Evolutionary conservation across 2,113 vertebrate species (phyloP), one percentile per base, ranked within the genome.

Genomic region (Tinamus guttatus): DNA sequence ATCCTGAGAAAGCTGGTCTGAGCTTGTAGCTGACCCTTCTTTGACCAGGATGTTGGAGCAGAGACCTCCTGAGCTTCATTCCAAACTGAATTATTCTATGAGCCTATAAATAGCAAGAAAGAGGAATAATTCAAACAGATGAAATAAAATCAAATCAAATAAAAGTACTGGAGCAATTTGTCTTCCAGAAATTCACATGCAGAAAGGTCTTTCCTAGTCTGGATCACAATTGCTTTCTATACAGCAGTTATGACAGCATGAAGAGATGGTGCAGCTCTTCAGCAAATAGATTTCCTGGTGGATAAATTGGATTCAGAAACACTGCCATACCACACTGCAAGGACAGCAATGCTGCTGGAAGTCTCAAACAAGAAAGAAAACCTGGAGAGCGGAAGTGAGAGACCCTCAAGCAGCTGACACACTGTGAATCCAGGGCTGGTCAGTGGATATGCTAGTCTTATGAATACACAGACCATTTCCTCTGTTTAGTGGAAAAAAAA

Each of bases 251-350:
- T 54, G 36, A 28, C 16, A 69, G 28, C 19, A 62, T 12, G 20
- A 47, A 79, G 47, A 65, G 30, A 32, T 19, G 47, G 18, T 21
- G 25, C 3, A 27, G 51, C 1, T n/a, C 22, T 65, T n/a, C 20
- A 63, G 11, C 10, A 56, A 62, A 56, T 13, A 59, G 68, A n/a
- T 71, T 81, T 70, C 22, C 32, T 68, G 28, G 25, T 27, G 51
- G 45, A 41, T n/a, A 64, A 92, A 9, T 40, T 24, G 49, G 49
- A 25, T 24, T 71, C 19, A 38, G 30, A 91, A 75, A 28, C 41
- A 49, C 7, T 62, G 24, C 13, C 3, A 17, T 62, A 74, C 68
- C 12, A 34, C 15, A 32, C 13, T 1, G 0, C 0, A 3, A 65
- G 17, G 17, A 84, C 88, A 89, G 28, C 18, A 84, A 64, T 32